Base-by-base conservation (phyloP, 37 sponge, comb jelly and placozoan species). In the Halisarca cf. caerulea region DNA sequence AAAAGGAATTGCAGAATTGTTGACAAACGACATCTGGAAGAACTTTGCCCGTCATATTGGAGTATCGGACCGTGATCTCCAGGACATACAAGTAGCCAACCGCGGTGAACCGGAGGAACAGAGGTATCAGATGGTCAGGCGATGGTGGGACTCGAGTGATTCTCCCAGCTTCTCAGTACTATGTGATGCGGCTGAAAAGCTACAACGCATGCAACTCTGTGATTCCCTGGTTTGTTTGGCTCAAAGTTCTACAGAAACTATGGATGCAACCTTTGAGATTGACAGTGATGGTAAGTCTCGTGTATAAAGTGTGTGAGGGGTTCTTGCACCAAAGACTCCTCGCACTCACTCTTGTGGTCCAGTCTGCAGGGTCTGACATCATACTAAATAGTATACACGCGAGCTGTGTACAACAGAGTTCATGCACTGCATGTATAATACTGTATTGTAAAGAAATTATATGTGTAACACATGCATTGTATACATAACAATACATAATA, bases 11-110 rank as follows among this genome's bases (percentile, higher is more conserved):
- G 77, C 77, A 2, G 43, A 40, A 15, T 20, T 1, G n/a, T 39
- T 74, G 77, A 39, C 77, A 11, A 40, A 25, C 11, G 45, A 74
- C 23, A 44, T 37, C 15, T 74, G 77, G 77, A 74, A 74, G 77
- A 40, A 23, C 17, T 43, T 74, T 74, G 77, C 77, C 25, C 42
- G 77, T 1, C 24, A 32, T 3, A 37, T 74, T 11, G 77, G 77
- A 4, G 77, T 74, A 0, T 20, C 7, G 45, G 77, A 74, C 2
- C 39, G 8, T 21, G 77, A 74, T 25, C 20, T 74, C 45, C 11
- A 74, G 2, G 77, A 74, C 25, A 74, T 74, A 20, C 45, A 74
- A 23, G 33, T 27, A 1, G 42, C 24, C 14, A 40, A 71, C 21
- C 20, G 36, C 42, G 25, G 45, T 0, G 77, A 74, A 5, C 77